These are phyloP conservation scores for Galaxea fascicularis DNA, from an alignment of 92 coral and sea anemone species.

Conservation along the genomic window DNA sequence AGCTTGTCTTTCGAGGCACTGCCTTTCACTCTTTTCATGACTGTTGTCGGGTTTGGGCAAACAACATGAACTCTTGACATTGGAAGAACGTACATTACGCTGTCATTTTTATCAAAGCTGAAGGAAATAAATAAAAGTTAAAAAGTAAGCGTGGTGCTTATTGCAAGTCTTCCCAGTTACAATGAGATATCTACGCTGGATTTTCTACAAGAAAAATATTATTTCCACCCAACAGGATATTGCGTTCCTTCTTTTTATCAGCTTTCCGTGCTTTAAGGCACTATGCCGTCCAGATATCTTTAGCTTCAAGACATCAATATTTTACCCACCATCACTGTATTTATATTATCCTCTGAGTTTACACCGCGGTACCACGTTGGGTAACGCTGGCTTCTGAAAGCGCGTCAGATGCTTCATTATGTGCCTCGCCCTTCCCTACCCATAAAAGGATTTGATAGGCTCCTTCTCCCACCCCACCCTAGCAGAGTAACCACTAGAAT, in stretches of 20 bases:
- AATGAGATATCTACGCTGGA: not conserved
- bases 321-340: too few species aligned
- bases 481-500: too few species aligned
- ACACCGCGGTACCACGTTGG: too few species aligned
- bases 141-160: not conserved
- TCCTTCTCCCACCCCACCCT: too few species aligned
- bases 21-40: slow-evolving; percentile 42
- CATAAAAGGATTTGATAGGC: too few species aligned
- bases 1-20: slow-evolving; percentile 57
- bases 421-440: too few species aligned
- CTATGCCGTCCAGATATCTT: too few species aligned
- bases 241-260: not conserved
- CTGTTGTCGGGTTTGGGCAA: slow-evolving; percentile 70
- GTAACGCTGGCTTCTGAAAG: too few species aligned
- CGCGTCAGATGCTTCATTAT: too few species aligned
- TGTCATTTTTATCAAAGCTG: slow-evolving; percentile 59
- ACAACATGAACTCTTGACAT: slow-evolving; percentile 67
- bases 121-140: not conserved
- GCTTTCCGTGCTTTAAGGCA: not conserved
- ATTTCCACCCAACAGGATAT: not conserved
- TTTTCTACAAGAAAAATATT: not conserved
- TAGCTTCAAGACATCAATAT: too few species aligned
- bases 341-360: too few species aligned
- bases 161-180: not conserved
- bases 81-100: slow-evolving; percentile 55